Percentiles rank a stretch among this genome's conserved stretches.
These are phyloP conservation scores for Acanthosepion pharaonis DNA, from an alignment of 2,888 invertebrate species.

Conservation along the genomic window DNA sequence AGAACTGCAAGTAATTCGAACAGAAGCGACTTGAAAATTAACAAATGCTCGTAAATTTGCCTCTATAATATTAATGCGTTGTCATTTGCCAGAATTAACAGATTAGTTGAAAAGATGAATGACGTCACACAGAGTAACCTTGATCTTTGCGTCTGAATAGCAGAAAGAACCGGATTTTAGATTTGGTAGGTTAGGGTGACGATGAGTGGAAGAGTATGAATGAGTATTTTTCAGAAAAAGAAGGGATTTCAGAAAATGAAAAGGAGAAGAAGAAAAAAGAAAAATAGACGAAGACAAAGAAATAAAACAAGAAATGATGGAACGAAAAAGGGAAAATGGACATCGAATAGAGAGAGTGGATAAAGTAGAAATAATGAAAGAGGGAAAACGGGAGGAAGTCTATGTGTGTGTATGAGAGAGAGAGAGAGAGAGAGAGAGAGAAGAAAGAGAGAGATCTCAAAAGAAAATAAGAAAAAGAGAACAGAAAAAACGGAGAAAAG, in stretches of 20 bases:
- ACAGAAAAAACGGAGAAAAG: not conserved
- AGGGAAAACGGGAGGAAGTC: not conserved
- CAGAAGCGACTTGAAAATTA: slow-evolving; percentile 33
- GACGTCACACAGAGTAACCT: not conserved
- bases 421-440: not conserved
- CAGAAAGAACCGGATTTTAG: not conserved
- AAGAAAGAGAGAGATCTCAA: not conserved
- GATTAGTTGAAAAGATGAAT: slow-evolving; percentile 9
- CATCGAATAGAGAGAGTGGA: not conserved
- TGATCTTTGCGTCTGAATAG: not conserved
- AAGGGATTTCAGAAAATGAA: too few relatives aligned
- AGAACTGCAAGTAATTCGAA: slow-evolving; percentile 6
- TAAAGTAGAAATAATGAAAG: not conserved
- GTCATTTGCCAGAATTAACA: not conserved
- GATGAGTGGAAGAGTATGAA: not conserved
- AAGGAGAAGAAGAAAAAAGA: not conserved
- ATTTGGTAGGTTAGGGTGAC: not conserved
- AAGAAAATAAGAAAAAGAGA: not conserved
- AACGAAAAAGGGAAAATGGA: not conserved
- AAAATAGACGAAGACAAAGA: not conserved
- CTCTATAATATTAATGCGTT: not conserved
- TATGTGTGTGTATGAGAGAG: not conserved
- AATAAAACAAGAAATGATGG: too few relatives aligned
- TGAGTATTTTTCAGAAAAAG: too few relatives aligned
- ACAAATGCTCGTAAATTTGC: slow-evolving; percentile 8